phyloP scores from a whole-genome alignment of 2,888 invertebrate genomes.

The Drepana falcataria region DNA sequence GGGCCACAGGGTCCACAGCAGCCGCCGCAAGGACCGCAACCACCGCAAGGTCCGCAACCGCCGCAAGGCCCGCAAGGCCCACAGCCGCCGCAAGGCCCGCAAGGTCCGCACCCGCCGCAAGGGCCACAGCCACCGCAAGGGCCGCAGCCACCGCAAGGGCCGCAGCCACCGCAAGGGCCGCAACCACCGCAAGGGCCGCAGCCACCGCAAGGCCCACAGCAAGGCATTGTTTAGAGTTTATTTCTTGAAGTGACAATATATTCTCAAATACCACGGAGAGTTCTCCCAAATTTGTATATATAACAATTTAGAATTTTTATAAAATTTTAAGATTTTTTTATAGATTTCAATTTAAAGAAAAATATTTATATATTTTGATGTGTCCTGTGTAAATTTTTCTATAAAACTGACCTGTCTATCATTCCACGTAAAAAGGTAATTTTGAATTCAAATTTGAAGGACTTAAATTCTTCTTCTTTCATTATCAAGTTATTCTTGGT shows the following conservation, averaged over 20 bases:
- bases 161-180: no score
- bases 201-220: no score
- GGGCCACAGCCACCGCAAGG: conserved; percentile 11
- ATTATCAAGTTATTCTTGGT: conserved; percentile 1
- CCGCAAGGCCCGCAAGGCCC: conserved; percentile 9
- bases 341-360: background rate
- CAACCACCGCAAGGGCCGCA: no score
- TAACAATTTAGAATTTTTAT: background rate
- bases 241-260: background rate
- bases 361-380: conserved; percentile 27
- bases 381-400: conserved; percentile 34
- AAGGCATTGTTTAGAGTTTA: conserved; percentile 20
- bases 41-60: conserved; percentile 6
- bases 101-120: conserved; percentile 7
- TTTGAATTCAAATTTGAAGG: conserved; percentile 14
- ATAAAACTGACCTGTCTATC: conserved; percentile 27
- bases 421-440: conserved; percentile 1
- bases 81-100: conserved; percentile 11
- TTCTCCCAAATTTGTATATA: conserved; percentile 8
- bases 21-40: background rate
- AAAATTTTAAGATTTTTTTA: background rate
- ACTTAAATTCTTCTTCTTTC: conserved; percentile 3
- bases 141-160: no score
- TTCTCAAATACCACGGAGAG: conserved; percentile 13
- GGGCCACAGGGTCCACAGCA: background rate